Evolutionary conservation across 2,113 vertebrate species (phyloP), one percentile per base, ranked within the genome.

Genomic region (Chaetodon trifascialis): DNA sequence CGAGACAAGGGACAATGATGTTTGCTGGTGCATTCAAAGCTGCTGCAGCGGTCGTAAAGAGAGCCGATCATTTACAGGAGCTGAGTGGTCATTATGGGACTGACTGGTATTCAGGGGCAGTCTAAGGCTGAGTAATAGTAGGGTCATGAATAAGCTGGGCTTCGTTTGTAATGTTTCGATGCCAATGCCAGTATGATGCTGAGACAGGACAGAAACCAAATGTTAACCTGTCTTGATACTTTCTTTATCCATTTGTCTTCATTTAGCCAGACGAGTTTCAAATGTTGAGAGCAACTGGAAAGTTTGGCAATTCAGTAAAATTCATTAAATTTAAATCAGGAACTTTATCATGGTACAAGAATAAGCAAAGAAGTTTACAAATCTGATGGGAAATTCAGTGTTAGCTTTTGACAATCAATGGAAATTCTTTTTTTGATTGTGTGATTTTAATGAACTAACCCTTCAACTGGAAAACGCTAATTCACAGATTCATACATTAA

Each of bases 21-120:
- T 88, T 87, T 88, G n/a, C 72, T 6, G 44, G 46, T 0, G 0
- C 44, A 36, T 66, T 73, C 73, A 70, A 74, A 51, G 77, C 59
- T 46, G 58, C 63, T 11, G 76, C 38, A 0, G 55, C 1, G 1
- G 19, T 0, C 25, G 11, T 75, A 82, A 80, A 78, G 4, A 1
- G 5, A 79, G 80, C 17, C 8, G 23, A 72, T 80, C 30, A 54
- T 83, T 65, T 77, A 40, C 52, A 0, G 0, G 15, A 59, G 70
- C 59, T 12, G 14, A 36, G 62, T 0, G 1, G 47, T 82, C 23
- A 42, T 73, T 62, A 77, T 46, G 44, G 30, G 67, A 54, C 38
- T 49, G 14, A 36, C 46, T 55, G 52, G 34, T 12, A 49, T n/a
- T n/a, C 10, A 47, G 7, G 11, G 17, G 7, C 40, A 1, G 25